Percentiles rank a stretch among this genome's conserved stretches.
Conservation (phyloP, 2,888 invertebrate genomes). For the Drosophila mayaguana region DNA sequence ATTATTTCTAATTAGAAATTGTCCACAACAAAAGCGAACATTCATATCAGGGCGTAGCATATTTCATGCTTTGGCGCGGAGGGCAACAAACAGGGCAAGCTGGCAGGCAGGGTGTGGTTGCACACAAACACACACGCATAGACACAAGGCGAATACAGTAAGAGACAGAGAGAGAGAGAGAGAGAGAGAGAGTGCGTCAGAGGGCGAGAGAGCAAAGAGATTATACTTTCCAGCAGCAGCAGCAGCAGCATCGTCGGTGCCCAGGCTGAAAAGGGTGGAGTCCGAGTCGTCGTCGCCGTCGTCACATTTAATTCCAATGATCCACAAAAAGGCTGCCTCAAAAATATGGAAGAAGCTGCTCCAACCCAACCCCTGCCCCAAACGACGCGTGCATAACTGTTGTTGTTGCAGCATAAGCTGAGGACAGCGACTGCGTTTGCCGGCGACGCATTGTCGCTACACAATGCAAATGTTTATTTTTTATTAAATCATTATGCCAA, state of each 20-base stretch:
- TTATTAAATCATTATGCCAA: conserved; percentile 82
- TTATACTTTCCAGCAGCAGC: conserved; percentile 69
- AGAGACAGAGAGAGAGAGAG: conserved; percentile 27
- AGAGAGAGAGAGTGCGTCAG: conserved; percentile 16
- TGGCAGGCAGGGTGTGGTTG: conserved; percentile 71
- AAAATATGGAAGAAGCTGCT: conserved; percentile 42
- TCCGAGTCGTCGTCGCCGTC: conserved; percentile 36
- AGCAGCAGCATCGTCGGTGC: conserved; percentile 53
- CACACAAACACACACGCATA: conserved; percentile 28
- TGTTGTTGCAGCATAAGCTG: conserved; percentile 28
- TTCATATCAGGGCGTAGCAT: conserved; percentile 56
- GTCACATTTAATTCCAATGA: conserved; percentile 75
- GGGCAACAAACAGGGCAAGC: conserved; percentile 45
- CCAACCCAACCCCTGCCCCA: conserved; percentile 28
- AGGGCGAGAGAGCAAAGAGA: conserved; percentile 39
- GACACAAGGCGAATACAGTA: conserved; percentile 14
- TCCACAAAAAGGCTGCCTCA: conserved; percentile 73
- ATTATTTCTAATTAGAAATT: conserved; percentile 76
- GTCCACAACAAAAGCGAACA: conserved; percentile 65
- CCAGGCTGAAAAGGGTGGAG: conserved; percentile 77
- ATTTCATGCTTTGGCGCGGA: conserved; percentile 70
- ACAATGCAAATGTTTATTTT: conserved; percentile 79
- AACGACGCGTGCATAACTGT: conserved; percentile 52
- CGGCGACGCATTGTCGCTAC: conserved; percentile 65
- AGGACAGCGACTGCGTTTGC: conserved; percentile 25